A percentile compares a stretch with the other conserved stretches of the same genome.
These are phyloP conservation scores for Dioctria linearis DNA, from an alignment of 2,888 invertebrate species.

Conservation along the genomic window DNA sequence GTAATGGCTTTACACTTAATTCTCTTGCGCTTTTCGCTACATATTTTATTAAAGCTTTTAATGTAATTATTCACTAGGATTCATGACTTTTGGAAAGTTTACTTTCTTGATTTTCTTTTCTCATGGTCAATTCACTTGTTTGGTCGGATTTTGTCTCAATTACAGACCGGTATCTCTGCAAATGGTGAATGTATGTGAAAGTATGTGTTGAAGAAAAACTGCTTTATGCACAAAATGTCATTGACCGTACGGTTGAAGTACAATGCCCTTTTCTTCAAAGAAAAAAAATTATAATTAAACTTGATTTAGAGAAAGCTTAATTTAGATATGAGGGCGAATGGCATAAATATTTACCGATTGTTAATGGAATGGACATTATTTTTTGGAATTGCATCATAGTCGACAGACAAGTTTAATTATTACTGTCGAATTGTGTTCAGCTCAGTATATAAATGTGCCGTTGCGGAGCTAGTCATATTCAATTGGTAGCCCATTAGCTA, in stretches of 20 bases:
- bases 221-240: constrained; percentile 53
- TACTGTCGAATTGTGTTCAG: too few species aligned
- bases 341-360: too few species aligned
- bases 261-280: constrained; percentile 52
- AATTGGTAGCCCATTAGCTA: too few species aligned
- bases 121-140: constrained; percentile 42
- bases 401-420: too few species aligned
- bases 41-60: constrained; percentile 5
- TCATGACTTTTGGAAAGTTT: constrained; percentile 35
- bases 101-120: constrained; percentile 27
- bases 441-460: too few species aligned
- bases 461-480: too few species aligned
- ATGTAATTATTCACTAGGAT: not conserved
- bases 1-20: not conserved
- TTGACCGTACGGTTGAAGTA: constrained; percentile 54
- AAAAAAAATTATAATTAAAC: not conserved
- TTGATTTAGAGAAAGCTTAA: not conserved
- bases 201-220: not conserved
- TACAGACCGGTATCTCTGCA: constrained; percentile 28
- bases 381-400: too few species aligned
- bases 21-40: constrained; percentile 7
- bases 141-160: constrained; percentile 40
- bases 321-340: too few species aligned
- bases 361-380: too few species aligned
- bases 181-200: constrained; percentile 44